These are phyloP conservation scores for Dromaius novaehollandiae DNA, from an alignment of 2,113 vertebrate genomes.

Conservation along the genomic window DNA sequence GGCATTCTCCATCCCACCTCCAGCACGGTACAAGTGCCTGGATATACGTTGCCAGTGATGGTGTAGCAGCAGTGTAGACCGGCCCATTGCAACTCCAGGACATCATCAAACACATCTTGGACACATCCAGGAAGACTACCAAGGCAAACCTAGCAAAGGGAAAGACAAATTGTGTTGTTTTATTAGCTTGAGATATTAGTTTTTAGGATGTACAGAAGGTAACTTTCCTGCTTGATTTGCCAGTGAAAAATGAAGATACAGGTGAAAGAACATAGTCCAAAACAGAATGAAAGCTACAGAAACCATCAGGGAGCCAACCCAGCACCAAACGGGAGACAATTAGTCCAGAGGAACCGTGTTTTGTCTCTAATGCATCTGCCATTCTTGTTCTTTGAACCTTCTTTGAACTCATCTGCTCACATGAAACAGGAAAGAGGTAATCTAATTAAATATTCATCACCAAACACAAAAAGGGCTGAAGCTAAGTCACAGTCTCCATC, in stretches of 20 bases:
- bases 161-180: rapidly evolving
- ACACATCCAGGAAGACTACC: background rate
- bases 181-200: background rate
- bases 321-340: background rate
- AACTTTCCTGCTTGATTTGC: background rate
- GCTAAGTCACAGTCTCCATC: background rate
- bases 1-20: background rate
- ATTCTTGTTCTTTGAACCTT: background rate
- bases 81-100: background rate
- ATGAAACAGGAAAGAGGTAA: background rate
- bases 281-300: background rate
- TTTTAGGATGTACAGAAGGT: background rate
- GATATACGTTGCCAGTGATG: background rate
- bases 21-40: too few species aligned
- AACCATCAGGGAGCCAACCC: background rate
- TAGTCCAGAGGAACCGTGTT: rapidly evolving
- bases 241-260: background rate
- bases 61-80: background rate
- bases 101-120: rapidly evolving
- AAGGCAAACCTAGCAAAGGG: background rate
- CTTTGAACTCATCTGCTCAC: background rate
- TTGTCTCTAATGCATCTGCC: background rate
- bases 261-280: background rate
- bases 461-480: background rate
- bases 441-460: background rate